Evolutionary conservation across 2,113 vertebrate genomes (phyloP).

Genomic region (Panthera uncia): DNA sequence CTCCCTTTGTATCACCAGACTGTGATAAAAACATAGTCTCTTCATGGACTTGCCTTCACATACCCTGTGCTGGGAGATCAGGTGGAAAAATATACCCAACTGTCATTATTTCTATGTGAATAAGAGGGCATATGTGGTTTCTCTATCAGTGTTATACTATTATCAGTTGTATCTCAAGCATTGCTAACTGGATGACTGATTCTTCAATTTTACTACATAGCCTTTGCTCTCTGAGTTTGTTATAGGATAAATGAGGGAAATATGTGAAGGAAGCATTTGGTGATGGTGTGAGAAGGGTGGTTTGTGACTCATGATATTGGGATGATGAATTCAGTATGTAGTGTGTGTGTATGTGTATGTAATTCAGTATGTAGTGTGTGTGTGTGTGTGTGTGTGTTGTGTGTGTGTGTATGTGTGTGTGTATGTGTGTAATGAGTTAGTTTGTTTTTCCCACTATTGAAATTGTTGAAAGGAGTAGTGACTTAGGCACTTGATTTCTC

Average conservation of each 20-base stretch:
- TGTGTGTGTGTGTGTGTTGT: background rate
- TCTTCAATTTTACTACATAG: background rate
- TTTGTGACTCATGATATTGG: background rate
- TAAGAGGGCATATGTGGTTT: background rate
- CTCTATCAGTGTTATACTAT: background rate
- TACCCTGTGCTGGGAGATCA: background rate
- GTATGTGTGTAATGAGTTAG: background rate
- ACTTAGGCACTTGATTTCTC: background rate
- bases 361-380: background rate
- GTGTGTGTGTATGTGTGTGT: no score
- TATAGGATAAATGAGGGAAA: background rate
- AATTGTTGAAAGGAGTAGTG: background rate
- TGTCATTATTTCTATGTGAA: background rate
- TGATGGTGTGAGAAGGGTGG: background rate
- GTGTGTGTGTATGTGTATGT: background rate
- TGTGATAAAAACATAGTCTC: background rate
- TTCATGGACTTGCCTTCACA: background rate
- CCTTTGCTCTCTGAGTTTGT: background rate
- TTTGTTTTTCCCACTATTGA: background rate
- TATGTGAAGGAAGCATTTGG: background rate
- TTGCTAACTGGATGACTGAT: background rate
- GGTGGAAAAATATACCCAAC: background rate
- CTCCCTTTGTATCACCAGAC: background rate
- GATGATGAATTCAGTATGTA: background rate
- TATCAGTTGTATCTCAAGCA: background rate